Conservation (phyloP, 2,888 invertebrate genomes). For the Hanleya hanleyi region DNA sequence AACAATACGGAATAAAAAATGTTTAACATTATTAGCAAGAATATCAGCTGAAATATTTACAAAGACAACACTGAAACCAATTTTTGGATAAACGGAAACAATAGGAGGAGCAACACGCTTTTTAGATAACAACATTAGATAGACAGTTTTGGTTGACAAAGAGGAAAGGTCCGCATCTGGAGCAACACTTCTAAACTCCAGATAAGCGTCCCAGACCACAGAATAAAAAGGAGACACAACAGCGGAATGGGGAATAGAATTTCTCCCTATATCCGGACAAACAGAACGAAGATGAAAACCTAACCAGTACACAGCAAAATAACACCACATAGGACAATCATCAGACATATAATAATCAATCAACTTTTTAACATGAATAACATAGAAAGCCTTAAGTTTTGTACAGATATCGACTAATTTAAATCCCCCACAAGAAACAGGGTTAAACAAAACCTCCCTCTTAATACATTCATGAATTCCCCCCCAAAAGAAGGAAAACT, state of each 20-base stretch:
- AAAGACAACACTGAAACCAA: not conserved
- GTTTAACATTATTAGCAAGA: not conserved
- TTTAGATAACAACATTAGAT: not conserved
- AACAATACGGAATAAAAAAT: not conserved
- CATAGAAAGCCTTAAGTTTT: not conserved
- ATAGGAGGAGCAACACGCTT: not conserved
- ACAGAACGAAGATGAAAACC: not conserved
- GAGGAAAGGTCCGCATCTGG: not conserved
- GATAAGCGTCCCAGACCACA: not conserved
- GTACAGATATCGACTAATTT: not conserved
- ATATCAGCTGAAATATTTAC: not conserved
- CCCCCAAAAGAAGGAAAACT: not conserved
- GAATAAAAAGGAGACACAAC: not conserved
- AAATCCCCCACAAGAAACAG: not conserved
- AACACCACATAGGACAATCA: not conserved
- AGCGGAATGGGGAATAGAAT: conserved; percentile 1
- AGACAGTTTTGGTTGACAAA: not conserved
- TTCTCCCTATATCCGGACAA: not conserved
- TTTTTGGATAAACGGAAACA: not conserved
- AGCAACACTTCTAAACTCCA: not conserved
- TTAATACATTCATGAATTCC: not conserved
- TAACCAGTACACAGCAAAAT: not conserved
- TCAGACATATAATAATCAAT: not conserved
- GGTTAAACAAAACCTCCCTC: not conserved
- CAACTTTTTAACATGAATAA: not conserved